Percentiles rank a stretch among this genome's conserved stretches.
phyloP scores from a whole-genome alignment of 1,140 invertebrate species.

The Theocolax elegans region DNA sequence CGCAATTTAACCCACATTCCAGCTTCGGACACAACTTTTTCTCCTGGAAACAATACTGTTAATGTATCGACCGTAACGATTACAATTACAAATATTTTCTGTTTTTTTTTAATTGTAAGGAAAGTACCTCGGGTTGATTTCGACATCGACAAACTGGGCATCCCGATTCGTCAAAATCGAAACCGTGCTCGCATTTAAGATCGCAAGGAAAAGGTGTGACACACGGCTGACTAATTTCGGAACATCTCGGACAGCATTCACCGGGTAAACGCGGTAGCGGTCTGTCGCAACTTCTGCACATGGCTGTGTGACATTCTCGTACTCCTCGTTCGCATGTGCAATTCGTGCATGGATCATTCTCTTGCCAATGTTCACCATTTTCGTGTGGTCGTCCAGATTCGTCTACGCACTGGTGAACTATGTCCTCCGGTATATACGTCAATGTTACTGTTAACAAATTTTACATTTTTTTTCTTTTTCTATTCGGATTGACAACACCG shows the following conservation, averaged over 20 bases:
- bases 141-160: conserved; percentile 60
- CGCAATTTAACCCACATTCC: conserved; percentile 51
- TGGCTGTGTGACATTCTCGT: conserved; percentile 54
- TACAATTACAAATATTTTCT: no score
- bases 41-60: no score
- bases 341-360: conserved; percentile 49
- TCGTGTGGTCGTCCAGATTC: conserved; percentile 44
- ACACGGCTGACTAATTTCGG: conserved; percentile 52
- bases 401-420: conserved; percentile 47
- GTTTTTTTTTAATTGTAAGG: no score
- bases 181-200: conserved; percentile 46
- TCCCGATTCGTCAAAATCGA: conserved; percentile 58
- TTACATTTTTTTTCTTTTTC: no score
- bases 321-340: conserved; percentile 56
- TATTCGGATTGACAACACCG: no score
- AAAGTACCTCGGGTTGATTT: conserved; percentile 41
- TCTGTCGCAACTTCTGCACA: conserved; percentile 61
- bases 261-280: conserved; percentile 48
- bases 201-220: conserved; percentile 45
- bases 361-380: conserved; percentile 56
- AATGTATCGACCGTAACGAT: no score
- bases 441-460: no score
- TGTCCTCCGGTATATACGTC: conserved; percentile 16
- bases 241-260: conserved; percentile 61
- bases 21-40: conserved; percentile 58